Conservation (phyloP, 2,113 vertebrate species). For the Rostratula benghalensis region DNA sequence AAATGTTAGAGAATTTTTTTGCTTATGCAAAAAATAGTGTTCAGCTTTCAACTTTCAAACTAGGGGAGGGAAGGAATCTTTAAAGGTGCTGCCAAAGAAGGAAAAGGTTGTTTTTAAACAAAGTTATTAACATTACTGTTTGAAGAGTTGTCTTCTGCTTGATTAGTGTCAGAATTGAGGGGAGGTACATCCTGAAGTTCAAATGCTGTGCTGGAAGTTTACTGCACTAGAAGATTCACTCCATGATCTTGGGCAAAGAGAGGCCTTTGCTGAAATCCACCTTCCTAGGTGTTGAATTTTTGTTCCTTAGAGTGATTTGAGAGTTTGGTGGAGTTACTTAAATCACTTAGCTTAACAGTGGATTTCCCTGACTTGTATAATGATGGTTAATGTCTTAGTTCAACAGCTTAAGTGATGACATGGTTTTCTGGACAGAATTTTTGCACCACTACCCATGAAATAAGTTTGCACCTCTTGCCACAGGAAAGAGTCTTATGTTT, state of each 20-base stretch:
- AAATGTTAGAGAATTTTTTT: neutral
- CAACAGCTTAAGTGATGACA: neutral
- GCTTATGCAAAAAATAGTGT: neutral
- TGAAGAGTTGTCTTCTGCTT: neutral
- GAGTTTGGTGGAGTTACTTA: neutral
- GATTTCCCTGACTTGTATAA: neutral
- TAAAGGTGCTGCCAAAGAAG: neutral
- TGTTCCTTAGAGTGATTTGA: neutral
- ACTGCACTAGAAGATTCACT: neutral
- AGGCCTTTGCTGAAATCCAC: neutral
- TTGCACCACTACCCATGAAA: neutral
- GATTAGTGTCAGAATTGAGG: neutral
- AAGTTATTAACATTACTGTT: neutral
- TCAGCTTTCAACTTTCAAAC: neutral
- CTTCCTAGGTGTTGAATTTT: neutral
- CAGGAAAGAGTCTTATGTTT: neutral
- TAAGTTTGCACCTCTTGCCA: neutral
- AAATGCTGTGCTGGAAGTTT: neutral
- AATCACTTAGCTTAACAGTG: neutral
- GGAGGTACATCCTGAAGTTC: neutral
- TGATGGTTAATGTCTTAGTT: neutral
- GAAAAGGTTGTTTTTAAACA: neutral
- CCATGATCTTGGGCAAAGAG: neutral
- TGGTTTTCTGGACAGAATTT: neutral
- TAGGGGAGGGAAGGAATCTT: neutral